Conservation (phyloP, 2,797 vertebrate genomes). For the Eulemur rubriventer region DNA sequence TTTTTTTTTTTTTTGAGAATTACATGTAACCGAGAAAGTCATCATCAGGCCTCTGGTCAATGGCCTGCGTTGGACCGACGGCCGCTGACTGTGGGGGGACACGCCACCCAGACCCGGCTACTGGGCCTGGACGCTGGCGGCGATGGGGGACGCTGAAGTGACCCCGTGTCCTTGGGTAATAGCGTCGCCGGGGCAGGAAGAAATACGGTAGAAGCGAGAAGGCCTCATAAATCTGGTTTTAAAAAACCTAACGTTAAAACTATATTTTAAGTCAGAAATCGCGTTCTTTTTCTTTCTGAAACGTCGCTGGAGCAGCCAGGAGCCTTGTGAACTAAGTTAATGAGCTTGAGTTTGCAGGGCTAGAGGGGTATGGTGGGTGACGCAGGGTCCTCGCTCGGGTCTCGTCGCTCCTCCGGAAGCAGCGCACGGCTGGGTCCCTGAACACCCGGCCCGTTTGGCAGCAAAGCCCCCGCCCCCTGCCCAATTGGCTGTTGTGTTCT, state of each 20-base stretch:
- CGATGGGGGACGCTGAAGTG: background rate
- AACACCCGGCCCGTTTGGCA: background rate
- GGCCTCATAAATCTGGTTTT: background rate
- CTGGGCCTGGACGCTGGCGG: background rate
- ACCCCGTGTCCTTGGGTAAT: background rate
- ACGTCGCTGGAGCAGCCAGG: background rate
- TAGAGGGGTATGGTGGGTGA: background rate
- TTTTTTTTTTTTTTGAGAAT: background rate
- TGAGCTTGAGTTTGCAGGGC: background rate
- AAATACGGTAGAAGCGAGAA: background rate
- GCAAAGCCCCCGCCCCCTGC: constrained; percentile 27
- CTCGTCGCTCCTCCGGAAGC: background rate
- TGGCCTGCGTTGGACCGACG: background rate
- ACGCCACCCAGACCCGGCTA: background rate
- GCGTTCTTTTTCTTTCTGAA: background rate
- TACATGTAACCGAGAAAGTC: background rate
- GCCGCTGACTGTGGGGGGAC: background rate
- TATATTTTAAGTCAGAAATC: background rate
- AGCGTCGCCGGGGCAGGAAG: background rate
- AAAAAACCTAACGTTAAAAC: background rate
- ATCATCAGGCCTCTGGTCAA: background rate
- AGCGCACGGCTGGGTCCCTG: background rate
- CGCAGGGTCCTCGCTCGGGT: background rate
- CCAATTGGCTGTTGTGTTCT: background rate
- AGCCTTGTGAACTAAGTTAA: background rate